phyloP scores from a whole-genome alignment of 2,888 invertebrate species.

The Ommatoiulus sabulosus region DNA sequence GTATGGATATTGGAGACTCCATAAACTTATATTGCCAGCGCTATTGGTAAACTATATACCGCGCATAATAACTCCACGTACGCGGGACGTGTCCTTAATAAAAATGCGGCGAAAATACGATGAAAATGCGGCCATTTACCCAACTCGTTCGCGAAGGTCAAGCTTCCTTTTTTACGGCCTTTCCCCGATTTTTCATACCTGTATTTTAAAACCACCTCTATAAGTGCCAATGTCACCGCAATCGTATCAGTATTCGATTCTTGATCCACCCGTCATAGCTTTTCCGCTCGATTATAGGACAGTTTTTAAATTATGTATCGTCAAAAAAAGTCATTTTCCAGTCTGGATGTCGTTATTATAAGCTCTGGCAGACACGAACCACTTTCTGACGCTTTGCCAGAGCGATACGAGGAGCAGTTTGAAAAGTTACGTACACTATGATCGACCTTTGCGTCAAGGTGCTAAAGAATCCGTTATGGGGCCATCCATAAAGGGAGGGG shows the following conservation, averaged over 20 bases:
- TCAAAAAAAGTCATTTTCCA: neutral
- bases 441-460: too few relatives aligned
- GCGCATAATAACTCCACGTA: slow-evolving; percentile 11
- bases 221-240: neutral
- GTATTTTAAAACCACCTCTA: neutral
- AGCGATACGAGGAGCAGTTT: neutral
- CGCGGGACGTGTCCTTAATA: slow-evolving; percentile 2
- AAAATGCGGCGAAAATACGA: neutral
- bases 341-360: neutral
- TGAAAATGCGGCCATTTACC: neutral
- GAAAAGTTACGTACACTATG: neutral
- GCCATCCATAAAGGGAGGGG: too few relatives aligned
- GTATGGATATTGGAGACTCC: slow-evolving; percentile 2
- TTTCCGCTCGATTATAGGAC: neutral
- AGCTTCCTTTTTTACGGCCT: neutral
- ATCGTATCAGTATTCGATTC: neutral
- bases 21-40: slow-evolving; percentile 24
- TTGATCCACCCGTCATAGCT: neutral
- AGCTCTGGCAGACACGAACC: too few relatives aligned
- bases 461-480: neutral
- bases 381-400: neutral
- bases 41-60: slow-evolving; percentile 13
- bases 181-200: neutral
- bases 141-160: neutral
- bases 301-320: too few relatives aligned